Base-by-base conservation (phyloP, 2,113 vertebrate genomes). In the Calyptommatus sinebrachiatus region DNA sequence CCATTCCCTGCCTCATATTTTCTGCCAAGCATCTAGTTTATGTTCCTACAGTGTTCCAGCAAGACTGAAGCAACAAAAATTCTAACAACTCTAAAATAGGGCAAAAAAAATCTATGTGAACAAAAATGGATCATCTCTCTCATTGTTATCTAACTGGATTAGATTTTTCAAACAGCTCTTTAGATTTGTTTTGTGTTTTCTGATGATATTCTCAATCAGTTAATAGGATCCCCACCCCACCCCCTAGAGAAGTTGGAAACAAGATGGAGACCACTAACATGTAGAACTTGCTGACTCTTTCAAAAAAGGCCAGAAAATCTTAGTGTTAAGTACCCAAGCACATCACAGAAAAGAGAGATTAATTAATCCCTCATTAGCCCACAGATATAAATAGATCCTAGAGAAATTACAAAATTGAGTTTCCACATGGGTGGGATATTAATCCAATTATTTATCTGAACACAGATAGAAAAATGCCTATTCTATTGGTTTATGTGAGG, bases 301-400 rank as follows among this genome's bases (percentile, higher is more conserved):
- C 57, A 84, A 83, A 86, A n/a, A 83, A 4, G 9, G 78, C 18
- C 76, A 3, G 31, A 80, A 31, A 6, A 76, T 8, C 72, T 31
- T 63, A 79, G 73, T 1, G 63, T 76, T 75, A 65, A 83, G 68
- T 45, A 70, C 50, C 9, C n/a, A 73, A 60, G 50, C n/a, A 35
- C 10, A 5, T 57, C 46, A 31, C 14, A 53, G 8, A 10, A 53
- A 73, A 20, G 50, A 53, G 46, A 29, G 50, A 57, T 60, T 29
- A 73, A 21, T 71, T 45, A 10, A 26, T 28, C 7, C 26, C 70
- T 50, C 46, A 57, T 73, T 57, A 73, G 71, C n/a, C 16, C 71
- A 73, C 50, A 72, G 71, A 11, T 68, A 68, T 31, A 73, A 31
- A 73, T 31, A 16, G 70, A 46, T 48, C 4, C 8, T 1, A 31